A percentile compares a stretch with the other conserved stretches of the same genome.
Evolutionary conservation across 1,140 invertebrate species (phyloP).

Genomic region (Anoplolepis gracilipes): DNA sequence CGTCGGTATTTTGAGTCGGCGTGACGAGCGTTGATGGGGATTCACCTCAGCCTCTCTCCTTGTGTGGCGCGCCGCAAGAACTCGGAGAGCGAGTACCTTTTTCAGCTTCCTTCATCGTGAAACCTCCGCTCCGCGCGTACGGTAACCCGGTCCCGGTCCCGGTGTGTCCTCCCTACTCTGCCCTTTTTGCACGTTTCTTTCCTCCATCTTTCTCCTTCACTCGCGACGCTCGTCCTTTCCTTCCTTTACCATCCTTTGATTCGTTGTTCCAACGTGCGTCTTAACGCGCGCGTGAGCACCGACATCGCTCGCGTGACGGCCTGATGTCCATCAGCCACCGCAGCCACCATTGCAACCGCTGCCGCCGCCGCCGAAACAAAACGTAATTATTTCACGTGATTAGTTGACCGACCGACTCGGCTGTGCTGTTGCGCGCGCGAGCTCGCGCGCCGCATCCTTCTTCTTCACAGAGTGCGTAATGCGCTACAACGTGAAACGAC

Average conservation of each 20-base stretch:
- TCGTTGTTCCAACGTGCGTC: neutral
- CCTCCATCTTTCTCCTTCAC: neutral
- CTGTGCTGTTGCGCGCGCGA: conserved; percentile 1
- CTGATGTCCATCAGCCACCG: conserved; percentile 78
- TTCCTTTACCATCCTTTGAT: neutral
- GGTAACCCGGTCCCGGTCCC: neutral
- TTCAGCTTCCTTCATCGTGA: conserved; percentile 63
- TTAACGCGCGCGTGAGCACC: conserved; percentile 52
- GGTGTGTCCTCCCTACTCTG: neutral
- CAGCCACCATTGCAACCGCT: conserved; percentile 42
- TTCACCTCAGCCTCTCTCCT: conserved; percentile 76
- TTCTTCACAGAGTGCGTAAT: conserved; percentile 31
- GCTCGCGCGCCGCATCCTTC: conserved; percentile 24
- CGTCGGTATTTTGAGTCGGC: conserved; percentile 81
- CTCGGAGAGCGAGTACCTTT: conserved; percentile 71
- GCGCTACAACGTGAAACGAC: conserved; percentile 25
- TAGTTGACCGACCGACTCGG: conserved; percentile 74
- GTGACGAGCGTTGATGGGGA: conserved; percentile 83
- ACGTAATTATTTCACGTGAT: conserved; percentile 85
- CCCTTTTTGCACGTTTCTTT: conserved; percentile 43
- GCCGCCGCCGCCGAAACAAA: conserved; percentile 78
- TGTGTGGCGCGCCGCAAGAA: conserved; percentile 82
- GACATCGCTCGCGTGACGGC: conserved; percentile 80
- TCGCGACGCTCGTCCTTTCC: neutral
- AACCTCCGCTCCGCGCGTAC: neutral